A percentile compares a stretch with the other conserved stretches of the same genome.
phyloP scores from a whole-genome alignment of 2,113 vertebrate species.

The Sinocyclocheilus grahami region DNA sequence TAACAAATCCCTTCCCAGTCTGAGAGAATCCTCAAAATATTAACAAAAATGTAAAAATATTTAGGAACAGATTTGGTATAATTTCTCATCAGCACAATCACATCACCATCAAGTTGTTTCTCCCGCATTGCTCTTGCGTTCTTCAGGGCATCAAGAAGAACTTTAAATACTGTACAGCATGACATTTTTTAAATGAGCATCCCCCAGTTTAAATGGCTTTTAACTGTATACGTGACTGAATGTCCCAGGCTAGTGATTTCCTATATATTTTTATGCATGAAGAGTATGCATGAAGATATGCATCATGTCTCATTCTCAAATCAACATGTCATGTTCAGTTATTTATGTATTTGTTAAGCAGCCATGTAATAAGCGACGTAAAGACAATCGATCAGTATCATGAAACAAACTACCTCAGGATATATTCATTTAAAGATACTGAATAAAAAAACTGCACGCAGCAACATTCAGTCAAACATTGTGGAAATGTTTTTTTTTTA shows the following conservation, averaged over 20 bases:
- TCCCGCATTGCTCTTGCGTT: neutral
- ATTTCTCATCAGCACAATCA: neutral
- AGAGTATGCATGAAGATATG: too few species aligned
- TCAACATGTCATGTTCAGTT: neutral
- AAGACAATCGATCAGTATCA: neutral
- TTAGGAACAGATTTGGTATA: neutral
- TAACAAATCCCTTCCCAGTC: neutral
- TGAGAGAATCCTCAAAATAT: neutral
- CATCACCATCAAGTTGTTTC: neutral
- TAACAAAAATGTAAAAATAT: neutral
- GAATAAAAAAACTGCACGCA: neutral
- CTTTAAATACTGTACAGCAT: neutral
- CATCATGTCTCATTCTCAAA: neutral
- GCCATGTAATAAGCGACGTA: neutral
- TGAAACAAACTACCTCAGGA: neutral
- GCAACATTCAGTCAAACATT: neutral
- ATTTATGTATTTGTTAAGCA: neutral
- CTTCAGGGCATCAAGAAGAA: neutral
- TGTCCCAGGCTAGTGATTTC: neutral
- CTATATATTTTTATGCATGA: neutral
- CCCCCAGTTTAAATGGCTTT: neutral
- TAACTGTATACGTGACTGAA: neutral
- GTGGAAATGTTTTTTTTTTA: too few species aligned
- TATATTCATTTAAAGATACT: neutral
- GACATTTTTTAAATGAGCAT: neutral